Evolutionary conservation across 2,888 invertebrate genomes (phyloP), one percentile per base, ranked within the genome.

Genomic region (Campoplex nolae): DNA sequence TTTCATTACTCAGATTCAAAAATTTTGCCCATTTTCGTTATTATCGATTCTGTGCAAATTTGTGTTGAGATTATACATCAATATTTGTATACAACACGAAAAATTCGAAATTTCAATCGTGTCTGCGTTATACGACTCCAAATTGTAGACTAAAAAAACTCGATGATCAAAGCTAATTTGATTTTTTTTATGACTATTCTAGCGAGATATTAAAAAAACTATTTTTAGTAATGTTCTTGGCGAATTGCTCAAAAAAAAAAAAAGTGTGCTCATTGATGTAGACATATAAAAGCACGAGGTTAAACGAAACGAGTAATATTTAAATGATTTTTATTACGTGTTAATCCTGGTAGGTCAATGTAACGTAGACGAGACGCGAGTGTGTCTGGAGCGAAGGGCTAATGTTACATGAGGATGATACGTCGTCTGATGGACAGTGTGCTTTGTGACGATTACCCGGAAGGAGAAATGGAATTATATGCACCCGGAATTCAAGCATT

Each of bases 401-500:
- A 75, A 75, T 83, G 70, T 62, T 23, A 38, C n/a, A 78, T 28
- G 71, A 48, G 56, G 68, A 76, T 86, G 45, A 45, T 48, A 67
- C 28, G 56, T 58, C 28, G 56, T 58, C 28, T 62, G 9, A 45
- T 56, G 58, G 48, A 42, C 8, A 54, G 16, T 62, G 56, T 32
- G 28, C 48, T 3, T 79, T 38, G 51, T 28, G 67, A 83, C 67
- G 80, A 86, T 86, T 86, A 83, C 86, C 86, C 86, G 86, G 86
- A 86, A 86, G 80, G 68, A 73, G 81, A 23, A 83, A 83, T 83
- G 73, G 77, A 80, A 80, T 83, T 74, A 83, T 73, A 83, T 73
- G 77, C 81, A 85, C 86, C 80, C 83, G 83, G 83, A 80, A 86
- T 86, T 83, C 58, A 56, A 83, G 73, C 73, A 13, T 32, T 23